phyloP scores from a whole-genome alignment of 2,888 invertebrate genomes.

The Lasius platythorax region DNA sequence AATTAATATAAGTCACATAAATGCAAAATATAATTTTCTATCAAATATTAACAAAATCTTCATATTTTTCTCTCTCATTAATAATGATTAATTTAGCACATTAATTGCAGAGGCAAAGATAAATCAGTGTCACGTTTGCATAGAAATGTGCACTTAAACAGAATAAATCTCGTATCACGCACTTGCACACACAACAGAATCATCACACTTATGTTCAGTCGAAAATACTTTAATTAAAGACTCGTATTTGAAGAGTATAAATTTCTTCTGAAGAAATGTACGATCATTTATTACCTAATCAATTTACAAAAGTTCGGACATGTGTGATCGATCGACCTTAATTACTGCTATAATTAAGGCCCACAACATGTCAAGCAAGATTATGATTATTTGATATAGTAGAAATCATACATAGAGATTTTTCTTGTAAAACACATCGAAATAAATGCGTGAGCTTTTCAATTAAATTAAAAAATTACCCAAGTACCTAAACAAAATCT shows the following conservation, averaged over 20 bases:
- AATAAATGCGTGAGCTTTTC: not conserved
- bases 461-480: not conserved
- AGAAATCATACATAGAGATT: not conserved
- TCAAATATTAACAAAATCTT: not conserved
- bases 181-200: not conserved
- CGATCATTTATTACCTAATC: constrained; percentile 12
- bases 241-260: constrained; percentile 13
- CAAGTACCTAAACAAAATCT: not conserved
- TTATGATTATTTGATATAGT: constrained; percentile 20
- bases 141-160: not conserved
- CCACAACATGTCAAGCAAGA: not conserved
- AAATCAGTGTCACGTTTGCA: constrained; percentile 20
- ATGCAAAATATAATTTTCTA: not conserved
- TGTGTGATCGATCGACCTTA: constrained; percentile 9
- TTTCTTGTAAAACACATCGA: not conserved
- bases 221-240: not conserved
- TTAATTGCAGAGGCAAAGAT: constrained; percentile 3
- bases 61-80: not conserved
- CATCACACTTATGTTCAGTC: not conserved
- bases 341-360: constrained; percentile 13
- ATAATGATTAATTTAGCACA: constrained; percentile 4
- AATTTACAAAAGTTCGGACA: not conserved
- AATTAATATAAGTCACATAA: not conserved
- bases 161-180: not conserved
- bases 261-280: not conserved